phyloP scores from a whole-genome alignment of 2,888 invertebrate genomes.

The Apocheima hispidaria region DNA sequence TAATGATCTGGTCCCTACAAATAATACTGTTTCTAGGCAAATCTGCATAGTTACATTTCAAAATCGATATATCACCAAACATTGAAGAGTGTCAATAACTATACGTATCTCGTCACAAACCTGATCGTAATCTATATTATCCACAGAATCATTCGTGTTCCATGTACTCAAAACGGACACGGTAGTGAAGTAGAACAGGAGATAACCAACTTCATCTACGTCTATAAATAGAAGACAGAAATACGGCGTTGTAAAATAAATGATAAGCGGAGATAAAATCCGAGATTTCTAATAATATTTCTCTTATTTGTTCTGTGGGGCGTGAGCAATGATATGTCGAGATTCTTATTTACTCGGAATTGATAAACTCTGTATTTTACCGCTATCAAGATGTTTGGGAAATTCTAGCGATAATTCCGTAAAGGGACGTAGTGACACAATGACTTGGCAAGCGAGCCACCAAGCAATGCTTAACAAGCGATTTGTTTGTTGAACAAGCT shows the following conservation, averaged over 20 bases:
- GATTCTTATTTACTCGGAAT: slow-evolving; percentile 14
- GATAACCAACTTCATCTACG: slow-evolving; percentile 14
- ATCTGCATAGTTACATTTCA: not conserved
- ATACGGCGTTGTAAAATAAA: slow-evolving; percentile 43
- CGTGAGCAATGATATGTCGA: slow-evolving; percentile 18
- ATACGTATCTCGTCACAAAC: not conserved
- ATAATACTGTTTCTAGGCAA: not conserved
- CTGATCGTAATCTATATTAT: not conserved
- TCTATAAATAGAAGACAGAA: slow-evolving; percentile 48
- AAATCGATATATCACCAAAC: not conserved
- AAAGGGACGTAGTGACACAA: not conserved
- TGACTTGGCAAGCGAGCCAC: not conserved
- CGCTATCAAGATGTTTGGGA: not conserved
- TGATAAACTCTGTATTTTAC: slow-evolving; percentile 4
- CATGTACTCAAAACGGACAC: slow-evolving; percentile 4
- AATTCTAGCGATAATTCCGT: not conserved
- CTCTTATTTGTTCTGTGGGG: slow-evolving; percentile 39
- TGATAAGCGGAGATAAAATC: slow-evolving; percentile 50
- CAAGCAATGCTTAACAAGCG: not conserved
- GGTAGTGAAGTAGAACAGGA: slow-evolving; percentile 12
- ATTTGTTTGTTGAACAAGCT: not conserved
- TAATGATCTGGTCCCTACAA: no score
- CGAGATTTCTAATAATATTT: slow-evolving; percentile 46
- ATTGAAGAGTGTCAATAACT: not conserved
- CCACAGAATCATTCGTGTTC: not conserved